These are phyloP conservation scores for Spea multiplicata DNA, from an alignment of 2,113 vertebrate species.

Conservation along the genomic window DNA sequence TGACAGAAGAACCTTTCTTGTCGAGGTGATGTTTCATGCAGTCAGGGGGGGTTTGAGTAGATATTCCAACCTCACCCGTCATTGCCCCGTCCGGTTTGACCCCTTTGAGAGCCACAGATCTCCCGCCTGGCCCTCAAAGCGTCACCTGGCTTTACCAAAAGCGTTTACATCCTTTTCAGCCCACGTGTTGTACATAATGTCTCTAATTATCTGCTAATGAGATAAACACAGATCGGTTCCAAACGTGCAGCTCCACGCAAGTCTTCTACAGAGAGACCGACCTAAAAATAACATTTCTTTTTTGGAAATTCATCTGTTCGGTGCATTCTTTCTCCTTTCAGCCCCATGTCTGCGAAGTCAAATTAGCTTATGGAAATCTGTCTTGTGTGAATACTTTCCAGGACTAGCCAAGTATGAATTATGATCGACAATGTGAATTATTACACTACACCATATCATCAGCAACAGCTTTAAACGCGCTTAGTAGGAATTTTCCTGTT, in stretches of 20 bases:
- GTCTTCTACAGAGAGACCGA: conserved; percentile 12
- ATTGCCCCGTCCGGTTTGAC: no score
- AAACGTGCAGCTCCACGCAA: conserved; percentile 2
- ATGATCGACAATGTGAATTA: conserved; percentile 22
- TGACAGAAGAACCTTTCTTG: no score
- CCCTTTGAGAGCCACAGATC: no score
- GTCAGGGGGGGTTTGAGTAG: no score
- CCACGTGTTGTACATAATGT: neutral
- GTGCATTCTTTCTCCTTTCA: neutral
- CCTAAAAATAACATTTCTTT: conserved; percentile 25
- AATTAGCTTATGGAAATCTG: conserved; percentile 33
- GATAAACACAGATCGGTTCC: conserved; percentile 17
- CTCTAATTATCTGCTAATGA: conserved; percentile 14
- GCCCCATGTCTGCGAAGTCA: conserved; percentile 26
- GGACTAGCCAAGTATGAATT: conserved; percentile 25
- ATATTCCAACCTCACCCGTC: no score
- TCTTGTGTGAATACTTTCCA: conserved; percentile 12
- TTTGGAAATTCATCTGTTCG: conserved; percentile 4
- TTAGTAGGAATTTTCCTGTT: neutral
- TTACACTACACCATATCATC: neutral
- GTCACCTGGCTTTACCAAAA: no score
- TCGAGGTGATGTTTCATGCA: no score
- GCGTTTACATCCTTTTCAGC: neutral
- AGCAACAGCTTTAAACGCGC: neutral
- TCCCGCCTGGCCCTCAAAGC: neutral